These are phyloP conservation scores for Aphelinus certus DNA, from an alignment of 1,140 invertebrate species.

Conservation along the genomic window DNA sequence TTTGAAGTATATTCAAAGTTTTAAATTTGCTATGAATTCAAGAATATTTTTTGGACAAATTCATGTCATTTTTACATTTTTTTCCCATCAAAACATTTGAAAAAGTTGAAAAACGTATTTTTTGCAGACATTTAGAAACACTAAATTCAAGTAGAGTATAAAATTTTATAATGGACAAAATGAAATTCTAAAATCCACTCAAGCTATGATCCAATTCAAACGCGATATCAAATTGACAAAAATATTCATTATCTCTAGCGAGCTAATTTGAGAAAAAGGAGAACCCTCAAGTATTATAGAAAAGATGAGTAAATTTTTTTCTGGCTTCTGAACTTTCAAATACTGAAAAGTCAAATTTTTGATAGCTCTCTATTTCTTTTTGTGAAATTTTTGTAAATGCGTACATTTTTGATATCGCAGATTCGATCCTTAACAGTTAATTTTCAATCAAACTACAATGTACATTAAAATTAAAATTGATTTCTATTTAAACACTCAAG, in stretches of 20 bases:
- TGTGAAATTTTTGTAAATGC: too few relatives aligned
- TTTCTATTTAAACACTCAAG: too few relatives aligned
- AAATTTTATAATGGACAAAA: neutral
- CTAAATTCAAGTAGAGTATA: slow-evolving; percentile 4
- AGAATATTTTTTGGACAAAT: neutral
- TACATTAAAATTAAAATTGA: too few relatives aligned
- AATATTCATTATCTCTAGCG: slow-evolving; percentile 18
- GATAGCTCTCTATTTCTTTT: too few relatives aligned
- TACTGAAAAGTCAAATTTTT: too few relatives aligned
- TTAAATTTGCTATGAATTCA: neutral
- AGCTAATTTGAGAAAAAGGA: neutral
- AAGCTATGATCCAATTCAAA: slow-evolving; percentile 15
- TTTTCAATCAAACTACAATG: too few relatives aligned
- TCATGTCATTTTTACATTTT: neutral
- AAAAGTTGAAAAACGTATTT: neutral
- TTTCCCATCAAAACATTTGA: neutral
- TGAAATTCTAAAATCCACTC: neutral
- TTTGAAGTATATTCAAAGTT: slow-evolving; percentile 6
- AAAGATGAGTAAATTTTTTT: slow-evolving; percentile 5
- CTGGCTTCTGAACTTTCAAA: slow-evolving; percentile 15
- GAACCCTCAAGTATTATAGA: neutral
- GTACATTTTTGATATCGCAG: too few relatives aligned
- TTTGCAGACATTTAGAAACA: neutral
- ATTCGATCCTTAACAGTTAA: too few relatives aligned
- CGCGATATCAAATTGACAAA: slow-evolving; percentile 16